These are phyloP conservation scores for Trissolcus basalis DNA, from an alignment of 1,140 invertebrate species.

Conservation along the genomic window DNA sequence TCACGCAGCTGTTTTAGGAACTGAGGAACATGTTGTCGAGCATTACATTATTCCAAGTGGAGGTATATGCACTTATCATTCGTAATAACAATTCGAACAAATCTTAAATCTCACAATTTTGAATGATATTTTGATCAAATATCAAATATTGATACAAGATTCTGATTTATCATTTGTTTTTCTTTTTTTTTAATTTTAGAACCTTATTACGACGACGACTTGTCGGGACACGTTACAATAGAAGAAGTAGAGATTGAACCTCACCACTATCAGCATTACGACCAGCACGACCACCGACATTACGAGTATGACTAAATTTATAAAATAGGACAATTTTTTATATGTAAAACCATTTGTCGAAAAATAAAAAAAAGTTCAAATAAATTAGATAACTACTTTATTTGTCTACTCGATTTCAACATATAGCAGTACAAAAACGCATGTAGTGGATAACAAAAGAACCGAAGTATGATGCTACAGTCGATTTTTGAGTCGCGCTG, in stretches of 20 bases:
- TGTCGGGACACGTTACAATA: slow-evolving; percentile 32
- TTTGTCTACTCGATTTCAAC: slow-evolving; percentile 44
- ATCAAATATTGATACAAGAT: slow-evolving; percentile 2
- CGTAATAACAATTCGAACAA: too few species aligned
- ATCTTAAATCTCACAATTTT: background rate
- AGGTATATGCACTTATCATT: slow-evolving; percentile 23
- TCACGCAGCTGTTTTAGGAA: slow-evolving; percentile 24
- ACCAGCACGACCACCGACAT: slow-evolving; percentile 54
- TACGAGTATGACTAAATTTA: slow-evolving; percentile 54
- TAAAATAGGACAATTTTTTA: background rate
- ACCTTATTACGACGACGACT: slow-evolving; percentile 48
- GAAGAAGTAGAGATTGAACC: slow-evolving; percentile 37
- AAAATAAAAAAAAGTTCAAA: slow-evolving; percentile 35
- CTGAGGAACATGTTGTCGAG: slow-evolving; percentile 19
- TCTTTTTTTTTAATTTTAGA: slow-evolving; percentile 40
- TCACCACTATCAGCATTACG: slow-evolving; percentile 50
- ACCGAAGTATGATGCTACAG: slow-evolving; percentile 65
- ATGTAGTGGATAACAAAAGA: slow-evolving; percentile 54
- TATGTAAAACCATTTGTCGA: slow-evolving; percentile 2
- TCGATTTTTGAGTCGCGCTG: slow-evolving; percentile 17
- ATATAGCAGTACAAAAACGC: slow-evolving; percentile 56
- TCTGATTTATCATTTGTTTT: slow-evolving; percentile 1
- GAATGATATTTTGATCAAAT: background rate
- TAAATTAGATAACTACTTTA: slow-evolving; percentile 53
- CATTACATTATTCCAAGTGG: slow-evolving; percentile 43